Evolutionary conservation across 2,888 invertebrate genomes (phyloP).

Genomic region (Phortica magna): DNA sequence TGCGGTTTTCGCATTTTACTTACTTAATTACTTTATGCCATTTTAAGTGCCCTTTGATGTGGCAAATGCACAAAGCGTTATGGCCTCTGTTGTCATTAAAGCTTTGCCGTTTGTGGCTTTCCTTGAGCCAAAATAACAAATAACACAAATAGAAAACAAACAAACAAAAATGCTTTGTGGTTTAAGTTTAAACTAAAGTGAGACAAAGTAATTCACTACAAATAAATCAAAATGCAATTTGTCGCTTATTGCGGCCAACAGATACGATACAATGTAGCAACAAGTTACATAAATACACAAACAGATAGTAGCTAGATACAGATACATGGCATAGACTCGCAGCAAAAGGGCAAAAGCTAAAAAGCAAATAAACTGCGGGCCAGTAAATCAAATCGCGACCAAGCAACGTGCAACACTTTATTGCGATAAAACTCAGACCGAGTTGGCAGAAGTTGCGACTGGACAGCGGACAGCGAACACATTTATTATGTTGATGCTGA

Average conservation of each 20-base stretch:
- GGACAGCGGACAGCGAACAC: neutral
- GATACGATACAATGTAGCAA: slow-evolving; percentile 24
- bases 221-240: slow-evolving; percentile 74
- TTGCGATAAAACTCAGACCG: slow-evolving; percentile 50
- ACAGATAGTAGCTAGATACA: neutral
- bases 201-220: slow-evolving; percentile 63
- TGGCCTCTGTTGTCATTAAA: slow-evolving; percentile 1
- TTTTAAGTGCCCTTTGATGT: slow-evolving; percentile 70
- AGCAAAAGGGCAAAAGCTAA: slow-evolving; percentile 68
- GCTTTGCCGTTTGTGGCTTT: neutral
- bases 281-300: slow-evolving; percentile 26
- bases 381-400: slow-evolving; percentile 59
- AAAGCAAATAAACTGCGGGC: slow-evolving; percentile 70
- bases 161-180: slow-evolving; percentile 11
- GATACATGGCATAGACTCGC: slow-evolving; percentile 2
- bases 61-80: slow-evolving; percentile 46
- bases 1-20: slow-evolving; percentile 70
- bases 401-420: slow-evolving; percentile 41
- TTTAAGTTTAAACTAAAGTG: neutral
- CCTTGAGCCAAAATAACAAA: slow-evolving; percentile 6
- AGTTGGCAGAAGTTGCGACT: neutral
- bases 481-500: slow-evolving; percentile 43
- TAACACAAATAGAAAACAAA: slow-evolving; percentile 13
- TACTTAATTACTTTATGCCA: slow-evolving; percentile 58
- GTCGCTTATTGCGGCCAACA: slow-evolving; percentile 52